Evolutionary conservation across 1,140 invertebrate species (phyloP).

Genomic region (Sipha flava): DNA sequence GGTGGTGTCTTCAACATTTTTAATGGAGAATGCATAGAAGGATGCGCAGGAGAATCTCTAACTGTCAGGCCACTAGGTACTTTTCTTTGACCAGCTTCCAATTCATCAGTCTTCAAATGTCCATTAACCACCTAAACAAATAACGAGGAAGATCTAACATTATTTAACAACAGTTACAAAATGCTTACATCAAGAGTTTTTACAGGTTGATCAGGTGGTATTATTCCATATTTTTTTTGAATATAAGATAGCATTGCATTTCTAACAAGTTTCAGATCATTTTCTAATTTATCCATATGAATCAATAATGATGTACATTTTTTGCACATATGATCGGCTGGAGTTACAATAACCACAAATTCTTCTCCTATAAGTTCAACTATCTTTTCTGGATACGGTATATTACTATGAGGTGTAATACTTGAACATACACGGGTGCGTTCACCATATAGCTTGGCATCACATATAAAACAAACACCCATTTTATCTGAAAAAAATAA

Average conservation of each 20-base stretch:
- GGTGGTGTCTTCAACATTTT: neutral
- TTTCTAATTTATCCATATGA: conserved; percentile 38
- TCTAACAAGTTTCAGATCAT: conserved; percentile 36
- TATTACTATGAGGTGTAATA: conserved; percentile 35
- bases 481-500: neutral
- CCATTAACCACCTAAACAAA: conserved; percentile 23
- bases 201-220: conserved; percentile 10
- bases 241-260: conserved; percentile 36
- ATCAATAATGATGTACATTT: conserved; percentile 37
- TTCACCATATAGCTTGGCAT: conserved; percentile 33
- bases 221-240: conserved; percentile 37
- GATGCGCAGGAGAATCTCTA: neutral
- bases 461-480: conserved; percentile 37
- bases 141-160: neutral
- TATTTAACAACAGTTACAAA: neutral
- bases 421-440: conserved; percentile 34
- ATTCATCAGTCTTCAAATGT: conserved; percentile 24
- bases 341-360: conserved; percentile 38
- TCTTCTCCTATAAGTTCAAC: conserved; percentile 38
- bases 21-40: neutral
- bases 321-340: conserved; percentile 37
- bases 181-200: conserved; percentile 1
- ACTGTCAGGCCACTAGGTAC: neutral
- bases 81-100: conserved; percentile 22
- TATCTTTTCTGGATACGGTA: conserved; percentile 38